A percentile compares a stretch with the other conserved stretches of the same genome.
Evolutionary conservation across 2,888 invertebrate genomes (phyloP).

Genomic region (Agriotes lineatus): DNA sequence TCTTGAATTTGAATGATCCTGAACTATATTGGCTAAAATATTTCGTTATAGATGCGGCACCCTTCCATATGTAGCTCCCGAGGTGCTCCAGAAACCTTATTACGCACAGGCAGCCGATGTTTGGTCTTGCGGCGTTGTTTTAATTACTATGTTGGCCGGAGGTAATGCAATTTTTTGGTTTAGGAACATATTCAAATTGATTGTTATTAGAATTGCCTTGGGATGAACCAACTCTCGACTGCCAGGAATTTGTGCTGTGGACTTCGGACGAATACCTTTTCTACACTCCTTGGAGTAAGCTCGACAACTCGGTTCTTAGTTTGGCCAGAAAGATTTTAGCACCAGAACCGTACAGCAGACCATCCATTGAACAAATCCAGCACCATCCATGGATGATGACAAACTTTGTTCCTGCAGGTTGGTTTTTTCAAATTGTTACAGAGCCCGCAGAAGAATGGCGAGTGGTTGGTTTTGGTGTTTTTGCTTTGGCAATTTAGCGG

Average conservation of each 20-base stretch:
- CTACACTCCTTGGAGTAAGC: constrained; percentile 83
- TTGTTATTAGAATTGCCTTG: constrained; percentile 87
- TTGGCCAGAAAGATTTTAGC: constrained; percentile 82
- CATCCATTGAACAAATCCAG: constrained; percentile 76
- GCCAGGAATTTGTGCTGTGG: constrained; percentile 83
- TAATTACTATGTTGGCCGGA: constrained; percentile 94
- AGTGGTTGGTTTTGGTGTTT: constrained; percentile 66
- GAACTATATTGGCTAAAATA: neutral
- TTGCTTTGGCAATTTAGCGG: constrained; percentile 92
- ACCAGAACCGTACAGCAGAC: constrained; percentile 76
- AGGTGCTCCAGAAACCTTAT: constrained; percentile 82
- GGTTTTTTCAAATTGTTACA: constrained; percentile 48
- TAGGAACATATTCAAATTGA: neutral
- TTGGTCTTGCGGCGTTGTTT: constrained; percentile 96
- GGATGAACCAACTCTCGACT: constrained; percentile 83
- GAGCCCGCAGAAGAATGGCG: neutral
- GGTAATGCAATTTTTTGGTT: constrained; percentile 69
- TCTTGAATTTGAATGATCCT: neutral
- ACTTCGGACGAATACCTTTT: constrained; percentile 75
- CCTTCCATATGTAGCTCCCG: constrained; percentile 95
- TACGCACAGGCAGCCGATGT: constrained; percentile 93
- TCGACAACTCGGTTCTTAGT: constrained; percentile 80
- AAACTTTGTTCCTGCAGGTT: constrained; percentile 66
- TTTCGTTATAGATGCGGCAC: constrained; percentile 79
- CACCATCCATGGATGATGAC: constrained; percentile 81